These are phyloP conservation scores for Ophion ellenae DNA, from an alignment of 2,888 invertebrate species.

Conservation along the genomic window DNA sequence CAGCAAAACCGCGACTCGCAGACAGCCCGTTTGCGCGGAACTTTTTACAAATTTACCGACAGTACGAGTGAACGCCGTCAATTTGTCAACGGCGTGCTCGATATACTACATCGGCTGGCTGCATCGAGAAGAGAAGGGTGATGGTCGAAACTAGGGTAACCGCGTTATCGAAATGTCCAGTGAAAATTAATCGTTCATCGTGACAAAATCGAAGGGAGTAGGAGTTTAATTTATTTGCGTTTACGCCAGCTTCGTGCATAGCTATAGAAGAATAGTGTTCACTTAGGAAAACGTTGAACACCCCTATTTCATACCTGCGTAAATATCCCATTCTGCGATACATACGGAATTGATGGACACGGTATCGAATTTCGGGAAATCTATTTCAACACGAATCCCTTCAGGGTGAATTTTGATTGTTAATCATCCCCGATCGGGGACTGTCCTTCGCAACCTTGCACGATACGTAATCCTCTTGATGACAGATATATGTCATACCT, in stretches of 20 bases:
- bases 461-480: background rate
- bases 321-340: background rate
- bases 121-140: conserved; percentile 6
- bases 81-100: conserved; percentile 19
- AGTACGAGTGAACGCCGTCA: conserved; percentile 30
- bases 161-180: conserved; percentile 42
- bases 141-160: background rate
- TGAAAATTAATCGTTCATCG: conserved; percentile 41
- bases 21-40: conserved; percentile 7
- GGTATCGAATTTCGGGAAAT: conserved; percentile 15
- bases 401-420: conserved; percentile 5
- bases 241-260: background rate
- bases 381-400: background rate
- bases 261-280: background rate
- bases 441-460: background rate
- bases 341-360: background rate
- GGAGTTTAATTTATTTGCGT: background rate
- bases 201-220: conserved; percentile 5
- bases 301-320: background rate
- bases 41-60: conserved; percentile 50
- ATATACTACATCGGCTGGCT: background rate
- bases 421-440: background rate
- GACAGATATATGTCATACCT: background rate
- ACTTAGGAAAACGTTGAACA: background rate
- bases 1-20: background rate